A percentile compares a stretch with the other conserved stretches of the same genome.
Evolutionary conservation across 2,797 vertebrate species (phyloP).

Genomic region (Ficedula albicollis): DNA sequence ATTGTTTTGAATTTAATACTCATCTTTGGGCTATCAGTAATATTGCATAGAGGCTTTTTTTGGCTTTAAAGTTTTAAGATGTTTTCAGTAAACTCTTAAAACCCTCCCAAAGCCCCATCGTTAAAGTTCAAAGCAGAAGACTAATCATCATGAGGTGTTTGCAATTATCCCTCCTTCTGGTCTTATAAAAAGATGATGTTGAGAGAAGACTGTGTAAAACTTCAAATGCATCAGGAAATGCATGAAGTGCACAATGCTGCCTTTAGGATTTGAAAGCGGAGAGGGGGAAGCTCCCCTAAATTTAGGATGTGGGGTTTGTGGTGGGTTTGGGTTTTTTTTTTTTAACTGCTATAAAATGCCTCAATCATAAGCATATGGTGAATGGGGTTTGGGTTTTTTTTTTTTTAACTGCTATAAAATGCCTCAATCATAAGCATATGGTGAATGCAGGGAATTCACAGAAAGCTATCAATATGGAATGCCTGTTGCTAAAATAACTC

Average conservation of each 20-base stretch:
- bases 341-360: not conserved
- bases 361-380: not conserved
- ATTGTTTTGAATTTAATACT: not conserved
- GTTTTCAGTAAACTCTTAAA: slow-evolving; percentile 32
- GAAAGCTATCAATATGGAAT: not conserved
- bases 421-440: not conserved
- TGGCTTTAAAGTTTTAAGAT: slow-evolving; percentile 8
- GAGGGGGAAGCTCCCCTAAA: not conserved
- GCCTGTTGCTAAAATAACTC: slow-evolving; percentile 30
- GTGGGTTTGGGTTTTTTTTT: not conserved
- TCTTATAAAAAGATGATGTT: not conserved
- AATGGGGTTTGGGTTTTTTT: no score
- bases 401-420: not conserved
- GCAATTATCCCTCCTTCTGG: slow-evolving; percentile 14
- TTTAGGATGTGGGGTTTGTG: not conserved
- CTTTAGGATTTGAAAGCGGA: not conserved
- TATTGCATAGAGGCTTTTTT: not conserved
- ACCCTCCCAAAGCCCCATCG: not conserved
- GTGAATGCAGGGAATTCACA: not conserved
- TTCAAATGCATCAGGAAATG: not conserved
- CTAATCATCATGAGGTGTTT: slow-evolving; percentile 29
- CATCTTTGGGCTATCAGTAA: not conserved
- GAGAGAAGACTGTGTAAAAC: not conserved
- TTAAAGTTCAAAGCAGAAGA: slow-evolving; percentile 45
- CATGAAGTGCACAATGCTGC: not conserved